Base-by-base conservation (phyloP, 2,797 vertebrate genomes). In the Acanthopagrus latus region DNA sequence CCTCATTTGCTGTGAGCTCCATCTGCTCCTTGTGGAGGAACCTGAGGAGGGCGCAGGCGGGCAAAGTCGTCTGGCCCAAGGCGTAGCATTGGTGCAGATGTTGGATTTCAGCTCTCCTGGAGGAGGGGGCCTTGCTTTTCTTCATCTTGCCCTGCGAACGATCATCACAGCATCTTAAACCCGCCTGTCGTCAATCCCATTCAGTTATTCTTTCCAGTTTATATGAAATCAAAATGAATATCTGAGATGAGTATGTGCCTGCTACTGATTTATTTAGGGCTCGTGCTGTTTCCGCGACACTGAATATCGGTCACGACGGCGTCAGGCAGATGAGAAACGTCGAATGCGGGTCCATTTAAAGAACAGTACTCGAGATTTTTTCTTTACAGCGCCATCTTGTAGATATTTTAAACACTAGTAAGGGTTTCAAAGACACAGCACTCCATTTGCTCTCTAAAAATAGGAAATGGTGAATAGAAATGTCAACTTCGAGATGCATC, bases 21-120 rank as follows among this genome's bases (percentile, higher is more conserved):
- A 86, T 87, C 82, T 97, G 96, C 43, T 96, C 95, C 85, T 85
- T 93, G 52, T 29, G 82, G 54, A 97, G 95, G 89, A 98, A 97
- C 5, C 82, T 72, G 5, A 86, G 20, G 41, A 98, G 87, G 21
- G 86, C 87, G 0, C 11, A 4, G 18, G 83, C 71, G n/a, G 89
- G 5, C 62, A 97, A 64, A 54, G 81, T 38, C 48, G 64, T 80
- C 69, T 74, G 64, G 47, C 91, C 93, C 12, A 60, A 60, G 1
- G 95, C 33, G 51, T 96, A 96, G 4, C 41, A 18, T 8, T 71
- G 82, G 91, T 95, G 96, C 64, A 97, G 90, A 56, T 94, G 90
- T 25, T 86, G 57, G 69, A 96, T 93, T 79, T 97, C 95, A 62
- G 27, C 76, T 86, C 92, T 92, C 76, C 90, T 93, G 66, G 92